Conservation (phyloP, 1,140 invertebrate species). For the Amphibalanus amphitrite region DNA sequence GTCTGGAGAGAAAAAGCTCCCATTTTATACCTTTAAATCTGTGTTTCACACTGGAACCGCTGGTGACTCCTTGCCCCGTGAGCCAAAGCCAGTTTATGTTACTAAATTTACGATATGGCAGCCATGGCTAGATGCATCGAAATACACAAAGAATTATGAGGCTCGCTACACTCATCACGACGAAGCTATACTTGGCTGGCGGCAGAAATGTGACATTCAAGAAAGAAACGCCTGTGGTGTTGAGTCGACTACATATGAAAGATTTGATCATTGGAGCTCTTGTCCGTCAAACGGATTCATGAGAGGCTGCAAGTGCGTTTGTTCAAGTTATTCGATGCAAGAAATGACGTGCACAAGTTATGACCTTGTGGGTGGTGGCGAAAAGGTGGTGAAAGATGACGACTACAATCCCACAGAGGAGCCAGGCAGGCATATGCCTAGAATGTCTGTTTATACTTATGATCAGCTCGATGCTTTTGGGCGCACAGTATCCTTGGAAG, state of each 20-base stretch:
- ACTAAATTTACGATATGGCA: not conserved
- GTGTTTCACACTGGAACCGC: not conserved
- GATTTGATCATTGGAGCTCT: not conserved
- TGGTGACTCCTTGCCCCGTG: not conserved
- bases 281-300: not conserved
- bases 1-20: not conserved
- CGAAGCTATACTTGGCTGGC: not conserved
- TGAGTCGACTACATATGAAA: not conserved
- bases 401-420: not conserved
- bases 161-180: not conserved
- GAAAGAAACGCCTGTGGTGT: not conserved
- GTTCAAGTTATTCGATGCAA: not conserved
- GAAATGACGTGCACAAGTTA: not conserved
- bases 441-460: not conserved
- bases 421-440: not conserved
- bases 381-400: not conserved
- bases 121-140: not conserved
- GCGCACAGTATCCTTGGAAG: not conserved
- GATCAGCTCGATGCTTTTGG: not conserved
- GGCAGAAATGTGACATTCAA: not conserved
- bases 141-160: not conserved
- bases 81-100: not conserved
- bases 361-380: not conserved
- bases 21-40: not conserved
- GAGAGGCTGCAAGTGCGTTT: not conserved